Evolutionary conservation across 2,113 vertebrate species (phyloP).

Genomic region (Anser brachyrhynchus): DNA sequence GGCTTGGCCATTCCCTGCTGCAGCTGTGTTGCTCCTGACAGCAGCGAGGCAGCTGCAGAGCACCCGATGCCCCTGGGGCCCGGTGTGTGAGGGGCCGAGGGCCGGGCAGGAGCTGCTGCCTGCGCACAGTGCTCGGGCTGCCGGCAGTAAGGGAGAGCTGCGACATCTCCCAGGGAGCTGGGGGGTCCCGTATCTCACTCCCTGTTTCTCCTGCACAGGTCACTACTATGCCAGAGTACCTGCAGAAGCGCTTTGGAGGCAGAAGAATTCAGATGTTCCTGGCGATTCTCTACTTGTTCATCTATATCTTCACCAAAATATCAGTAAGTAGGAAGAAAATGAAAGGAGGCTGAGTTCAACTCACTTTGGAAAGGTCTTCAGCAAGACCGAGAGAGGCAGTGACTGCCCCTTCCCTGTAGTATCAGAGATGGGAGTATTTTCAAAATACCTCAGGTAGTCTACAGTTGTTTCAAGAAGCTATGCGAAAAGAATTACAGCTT

Average conservation of each 20-base stretch:
- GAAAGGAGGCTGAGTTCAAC: not conserved
- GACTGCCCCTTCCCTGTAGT: not conserved
- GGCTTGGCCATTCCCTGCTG: not conserved
- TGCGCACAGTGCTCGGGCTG: not conserved
- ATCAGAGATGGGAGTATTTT: not conserved
- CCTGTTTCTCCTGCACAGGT: constrained; percentile 70
- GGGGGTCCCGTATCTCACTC: rapidly evolving
- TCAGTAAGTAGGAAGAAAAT: constrained; percentile 80
- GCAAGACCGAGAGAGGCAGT: not conserved
- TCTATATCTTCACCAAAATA: constrained; percentile 99
- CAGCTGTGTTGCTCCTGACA: not conserved
- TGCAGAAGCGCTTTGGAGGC: constrained; percentile 89
- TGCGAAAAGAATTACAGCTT: not conserved
- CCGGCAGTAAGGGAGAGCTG: rapidly evolving
- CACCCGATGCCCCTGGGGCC: not conserved
- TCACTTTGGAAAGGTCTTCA: not conserved
- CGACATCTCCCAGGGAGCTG: rapidly evolving
- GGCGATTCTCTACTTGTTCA: constrained; percentile 90
- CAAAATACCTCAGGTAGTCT: rapidly evolving
- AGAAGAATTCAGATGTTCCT: constrained; percentile 89
- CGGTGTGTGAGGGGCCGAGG: not conserved
- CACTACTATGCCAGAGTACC: constrained; percentile 96
- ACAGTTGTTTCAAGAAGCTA: rapidly evolving
- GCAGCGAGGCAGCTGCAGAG: too few species aligned
- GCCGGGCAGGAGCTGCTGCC: not conserved